These are phyloP conservation scores for Natator depressus DNA, from an alignment of 2,113 vertebrate species.

Conservation along the genomic window DNA sequence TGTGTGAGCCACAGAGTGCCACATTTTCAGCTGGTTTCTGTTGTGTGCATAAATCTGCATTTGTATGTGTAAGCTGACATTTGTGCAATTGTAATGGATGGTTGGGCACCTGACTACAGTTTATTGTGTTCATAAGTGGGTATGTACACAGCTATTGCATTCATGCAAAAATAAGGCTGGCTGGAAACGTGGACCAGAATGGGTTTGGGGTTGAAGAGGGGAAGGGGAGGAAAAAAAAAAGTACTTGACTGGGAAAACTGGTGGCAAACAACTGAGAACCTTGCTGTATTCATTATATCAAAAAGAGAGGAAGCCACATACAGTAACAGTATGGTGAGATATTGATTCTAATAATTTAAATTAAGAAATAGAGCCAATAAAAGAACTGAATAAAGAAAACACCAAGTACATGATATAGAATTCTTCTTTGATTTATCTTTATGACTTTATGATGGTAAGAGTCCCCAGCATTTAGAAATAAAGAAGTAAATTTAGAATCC, in stretches of 20 bases:
- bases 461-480: background rate
- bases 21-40: background rate
- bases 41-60: background rate
- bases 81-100: background rate
- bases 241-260: constrained; percentile 29
- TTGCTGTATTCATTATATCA: constrained; percentile 17
- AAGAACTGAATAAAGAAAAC: background rate
- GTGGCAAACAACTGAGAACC: constrained; percentile 32
- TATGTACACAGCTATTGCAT: background rate
- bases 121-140: background rate
- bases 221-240: background rate
- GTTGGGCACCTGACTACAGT: background rate
- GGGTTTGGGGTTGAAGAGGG: background rate
- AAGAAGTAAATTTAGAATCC: background rate
- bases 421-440: background rate
- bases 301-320: constrained; percentile 34
- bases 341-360: constrained; percentile 29
- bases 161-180: background rate
- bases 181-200: background rate
- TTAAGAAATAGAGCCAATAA: background rate
- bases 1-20: background rate
- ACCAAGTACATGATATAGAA: background rate
- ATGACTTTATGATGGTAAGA: background rate
- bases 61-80: background rate
- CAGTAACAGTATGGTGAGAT: background rate